Conservation (phyloP, 37 sponge, comb jelly and placozoan species). For the Chondrosia reniformis region DNA sequence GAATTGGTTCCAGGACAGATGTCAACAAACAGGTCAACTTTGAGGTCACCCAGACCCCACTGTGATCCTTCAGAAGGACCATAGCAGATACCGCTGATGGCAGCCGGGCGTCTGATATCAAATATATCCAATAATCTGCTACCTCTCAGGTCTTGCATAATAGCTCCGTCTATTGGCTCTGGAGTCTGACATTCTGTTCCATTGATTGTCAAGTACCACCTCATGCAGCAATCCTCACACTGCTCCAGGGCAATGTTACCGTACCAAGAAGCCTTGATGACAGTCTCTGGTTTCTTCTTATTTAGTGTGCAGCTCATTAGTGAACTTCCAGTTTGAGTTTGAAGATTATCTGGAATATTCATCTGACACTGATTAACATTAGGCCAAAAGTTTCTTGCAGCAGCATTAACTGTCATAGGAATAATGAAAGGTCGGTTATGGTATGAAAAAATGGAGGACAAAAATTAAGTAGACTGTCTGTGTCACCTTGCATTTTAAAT, state of each 20-base stretch:
- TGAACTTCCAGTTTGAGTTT: not conserved
- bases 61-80: not conserved
- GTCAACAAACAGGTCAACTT: constrained; percentile 25
- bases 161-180: constrained; percentile 50
- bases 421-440: too few species aligned
- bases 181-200: constrained; percentile 45
- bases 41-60: constrained; percentile 2
- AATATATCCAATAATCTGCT: not conserved
- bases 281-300: constrained; percentile 22
- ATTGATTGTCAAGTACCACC: constrained; percentile 53
- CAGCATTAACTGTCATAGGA: not conserved
- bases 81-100: constrained; percentile 39
- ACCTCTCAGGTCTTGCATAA: constrained; percentile 21
- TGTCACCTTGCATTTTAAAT: too few species aligned
- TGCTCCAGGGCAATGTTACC: constrained; percentile 44
- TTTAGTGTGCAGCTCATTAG: constrained; percentile 22
- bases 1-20: not conserved
- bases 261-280: constrained; percentile 48
- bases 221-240: constrained; percentile 54
- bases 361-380: constrained; percentile 29
- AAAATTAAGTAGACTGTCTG: too few species aligned
- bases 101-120: constrained; percentile 29
- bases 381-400: constrained; percentile 24
- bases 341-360: not conserved
- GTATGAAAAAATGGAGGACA: too few species aligned